Conservation (phyloP, 2,113 vertebrate species). For the Ophiodon elongatus region DNA sequence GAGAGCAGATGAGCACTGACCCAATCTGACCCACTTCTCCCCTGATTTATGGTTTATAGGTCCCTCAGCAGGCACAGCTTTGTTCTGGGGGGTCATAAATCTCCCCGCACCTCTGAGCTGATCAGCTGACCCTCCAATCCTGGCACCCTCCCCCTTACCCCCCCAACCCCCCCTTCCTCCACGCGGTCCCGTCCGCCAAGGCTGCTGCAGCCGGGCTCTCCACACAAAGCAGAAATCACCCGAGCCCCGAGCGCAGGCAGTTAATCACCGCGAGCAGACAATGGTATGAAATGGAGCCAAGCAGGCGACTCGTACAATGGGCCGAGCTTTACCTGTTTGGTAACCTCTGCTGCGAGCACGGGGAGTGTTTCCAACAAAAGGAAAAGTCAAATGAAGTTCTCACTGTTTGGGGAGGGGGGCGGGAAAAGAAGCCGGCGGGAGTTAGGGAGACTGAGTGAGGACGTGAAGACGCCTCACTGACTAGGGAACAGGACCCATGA, state of each 20-base stretch:
- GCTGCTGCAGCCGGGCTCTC: slow-evolving; percentile 36
- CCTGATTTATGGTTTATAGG: slow-evolving; percentile 81
- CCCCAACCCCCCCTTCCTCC: neutral
- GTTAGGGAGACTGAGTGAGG: neutral
- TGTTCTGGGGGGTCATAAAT: slow-evolving; percentile 84
- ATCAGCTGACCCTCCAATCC: slow-evolving; percentile 76
- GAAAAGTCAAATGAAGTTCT: slow-evolving; percentile 46
- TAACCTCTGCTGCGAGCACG: neutral
- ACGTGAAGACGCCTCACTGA: neutral
- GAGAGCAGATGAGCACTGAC: slow-evolving; percentile 76
- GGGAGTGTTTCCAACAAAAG: neutral
- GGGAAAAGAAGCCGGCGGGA: neutral
- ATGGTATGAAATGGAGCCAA: slow-evolving; percentile 58
- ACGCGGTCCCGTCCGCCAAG: slow-evolving; percentile 24
- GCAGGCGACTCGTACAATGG: slow-evolving; percentile 45
- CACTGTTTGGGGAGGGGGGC: neutral
- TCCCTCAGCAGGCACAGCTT: slow-evolving; percentile 78
- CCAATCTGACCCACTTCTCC: slow-evolving; percentile 81
- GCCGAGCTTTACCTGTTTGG: slow-evolving; percentile 43
- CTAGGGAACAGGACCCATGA: neutral
- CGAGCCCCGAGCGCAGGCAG: slow-evolving; percentile 46
- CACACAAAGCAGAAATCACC: slow-evolving; percentile 63
- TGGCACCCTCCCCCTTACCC: slow-evolving; percentile 21
- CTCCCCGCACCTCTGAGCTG: slow-evolving; percentile 70
- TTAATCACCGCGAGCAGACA: slow-evolving; percentile 71